Evolutionary conservation across 35 echinoderm and acorn worm species (phyloP), one percentile per base, ranked within the genome.

Genomic region (Heliocidaris tuberculata): DNA sequence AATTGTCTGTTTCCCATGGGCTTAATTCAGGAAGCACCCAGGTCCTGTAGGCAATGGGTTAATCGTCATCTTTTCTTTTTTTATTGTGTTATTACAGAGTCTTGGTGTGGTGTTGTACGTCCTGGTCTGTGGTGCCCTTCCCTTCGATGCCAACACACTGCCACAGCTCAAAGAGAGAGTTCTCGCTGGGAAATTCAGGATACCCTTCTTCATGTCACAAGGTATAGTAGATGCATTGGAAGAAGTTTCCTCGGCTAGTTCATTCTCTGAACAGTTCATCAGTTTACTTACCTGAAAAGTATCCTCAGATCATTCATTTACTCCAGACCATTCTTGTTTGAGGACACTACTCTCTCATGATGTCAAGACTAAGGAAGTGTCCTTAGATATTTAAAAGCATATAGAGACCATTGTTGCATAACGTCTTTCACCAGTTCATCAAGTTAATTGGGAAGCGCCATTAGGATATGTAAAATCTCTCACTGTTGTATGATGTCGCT

Each of bases 201-300:
- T 99, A 94, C 98, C 98, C 3, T 99, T 93, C 98, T 99, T 99
- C 94, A 99, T 99, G 98, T 96, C 95, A 49, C 93, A 96, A 96
- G 98, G 98, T 99, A 86, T 24, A 19, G 31, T 24, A 78, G 27
- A 78, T 78, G 21, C 35, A 42, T 42, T 3, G 35, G 35, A 42
- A 42, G 35, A 42, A 42, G 35, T 42, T 42, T 42, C 35, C 35
- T 42, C 35, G 3, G 35, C 35, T 42, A 3, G 35, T 42, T 42
- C 30, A 24, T 85, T 85, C 30, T 85, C 19, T 85, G 30, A 30
- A 2, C 19, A 30, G 30, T 24, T 85, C 30, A 30, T 30, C 30
- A 85, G 19, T 85, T 85, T 85, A 85, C 4, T 1, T 85, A 85
- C 19, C 19, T 24, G 30, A 24, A 85, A 24, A 24, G 30, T 85